Percentiles rank a stretch among this genome's conserved stretches.
These are phyloP conservation scores for Brachionus calyciflorus DNA, from an alignment of 1,140 invertebrate species.

Conservation along the genomic window DNA sequence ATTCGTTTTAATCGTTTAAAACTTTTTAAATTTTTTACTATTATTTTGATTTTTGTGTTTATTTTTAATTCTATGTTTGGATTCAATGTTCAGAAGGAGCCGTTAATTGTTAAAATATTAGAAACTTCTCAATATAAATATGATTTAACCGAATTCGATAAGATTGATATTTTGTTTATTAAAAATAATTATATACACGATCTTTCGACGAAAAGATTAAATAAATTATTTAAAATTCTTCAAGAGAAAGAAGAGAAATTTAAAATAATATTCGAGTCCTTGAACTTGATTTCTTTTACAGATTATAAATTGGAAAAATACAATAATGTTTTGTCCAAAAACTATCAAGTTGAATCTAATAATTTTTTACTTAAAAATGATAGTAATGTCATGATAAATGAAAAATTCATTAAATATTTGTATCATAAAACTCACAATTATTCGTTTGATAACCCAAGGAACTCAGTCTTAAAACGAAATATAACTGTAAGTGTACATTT, in stretches of 20 bases:
- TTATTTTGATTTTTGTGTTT: neutral
- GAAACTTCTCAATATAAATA: neutral
- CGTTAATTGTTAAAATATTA: too few species aligned
- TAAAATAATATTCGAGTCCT: neutral
- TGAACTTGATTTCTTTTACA: constrained; percentile 31
- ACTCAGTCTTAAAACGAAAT: neutral
- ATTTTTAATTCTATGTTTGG: neutral
- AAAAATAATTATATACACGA: neutral
- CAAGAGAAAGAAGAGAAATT: constrained; percentile 17
- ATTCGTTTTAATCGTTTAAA: constrained; percentile 17
- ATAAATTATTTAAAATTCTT: constrained; percentile 9
- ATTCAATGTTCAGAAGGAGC: neutral
- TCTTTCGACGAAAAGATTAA: neutral
- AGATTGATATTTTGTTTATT: neutral
- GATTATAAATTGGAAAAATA: constrained; percentile 7
- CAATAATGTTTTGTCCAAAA: neutral
- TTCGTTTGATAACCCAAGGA: constrained; percentile 9
- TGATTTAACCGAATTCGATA: neutral
- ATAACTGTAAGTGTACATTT: constrained; percentile 1
- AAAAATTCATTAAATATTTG: constrained; percentile 24
- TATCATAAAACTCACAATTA: constrained; percentile 7
- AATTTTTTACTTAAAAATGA: neutral
- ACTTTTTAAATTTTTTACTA: neutral
- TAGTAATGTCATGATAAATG: neutral
- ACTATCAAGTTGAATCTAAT: neutral